Conservation (phyloP, 2,113 vertebrate genomes). For the Romanogobio albipinnatus region DNA sequence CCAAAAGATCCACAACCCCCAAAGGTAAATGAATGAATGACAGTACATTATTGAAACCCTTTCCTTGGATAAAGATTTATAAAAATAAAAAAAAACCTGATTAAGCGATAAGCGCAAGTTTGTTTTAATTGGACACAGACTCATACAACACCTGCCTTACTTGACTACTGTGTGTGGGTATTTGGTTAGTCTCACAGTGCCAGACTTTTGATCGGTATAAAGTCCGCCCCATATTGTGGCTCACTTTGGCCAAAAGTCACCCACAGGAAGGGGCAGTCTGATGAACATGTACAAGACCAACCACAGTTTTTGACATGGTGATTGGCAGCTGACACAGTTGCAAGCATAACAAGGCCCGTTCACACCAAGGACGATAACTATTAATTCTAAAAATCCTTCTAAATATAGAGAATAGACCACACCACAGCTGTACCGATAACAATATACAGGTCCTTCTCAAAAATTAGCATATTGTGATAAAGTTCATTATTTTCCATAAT, state of each 20-base stretch:
- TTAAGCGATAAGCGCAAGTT: background rate
- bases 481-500: too few species aligned
- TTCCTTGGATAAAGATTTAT: background rate
- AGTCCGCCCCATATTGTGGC: background rate
- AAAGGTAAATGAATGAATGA: conserved; percentile 19
- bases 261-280: background rate
- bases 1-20: conserved; percentile 11
- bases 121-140: conserved; percentile 5
- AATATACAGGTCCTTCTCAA: too few species aligned
- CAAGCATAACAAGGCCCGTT: background rate
- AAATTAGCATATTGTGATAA: too few species aligned
- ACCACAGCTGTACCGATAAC: too few species aligned
- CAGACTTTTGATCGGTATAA: background rate
- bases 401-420: too few species aligned
- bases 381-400: too few species aligned
- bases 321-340: background rate
- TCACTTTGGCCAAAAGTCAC: background rate
- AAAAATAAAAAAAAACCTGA: background rate
- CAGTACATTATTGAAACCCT: conserved; percentile 15
- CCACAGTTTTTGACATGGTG: background rate
- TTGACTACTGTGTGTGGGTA: background rate
- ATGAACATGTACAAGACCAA: background rate
- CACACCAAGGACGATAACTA: too few species aligned
- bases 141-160: background rate
- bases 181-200: background rate